phyloP scores from a whole-genome alignment of 1,140 invertebrate species.

The Ditylenchus dipsaci region DNA sequence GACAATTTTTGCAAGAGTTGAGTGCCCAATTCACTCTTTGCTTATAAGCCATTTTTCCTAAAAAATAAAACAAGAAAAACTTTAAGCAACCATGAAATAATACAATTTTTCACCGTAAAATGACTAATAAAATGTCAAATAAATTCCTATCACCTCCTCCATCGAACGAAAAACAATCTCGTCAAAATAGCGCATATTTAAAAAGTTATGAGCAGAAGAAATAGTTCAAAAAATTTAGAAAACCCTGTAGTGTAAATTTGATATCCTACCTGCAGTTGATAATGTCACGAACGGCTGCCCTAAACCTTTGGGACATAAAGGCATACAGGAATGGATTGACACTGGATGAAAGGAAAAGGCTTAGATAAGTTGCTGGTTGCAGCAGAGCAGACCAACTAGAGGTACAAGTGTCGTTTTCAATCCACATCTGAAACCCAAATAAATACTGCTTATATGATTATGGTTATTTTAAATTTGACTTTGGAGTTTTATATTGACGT shows the following conservation, averaged over 20 bases:
- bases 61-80: too few species aligned
- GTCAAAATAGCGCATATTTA: too few species aligned
- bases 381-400: conserved; percentile 35
- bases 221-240: too few species aligned
- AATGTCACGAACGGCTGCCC: conserved; percentile 43
- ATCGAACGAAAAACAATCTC: background rate
- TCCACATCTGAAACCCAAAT: background rate
- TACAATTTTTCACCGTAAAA: too few species aligned
- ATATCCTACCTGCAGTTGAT: conserved; percentile 39
- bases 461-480: too few species aligned
- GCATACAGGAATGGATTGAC: conserved; percentile 56
- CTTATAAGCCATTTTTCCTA: background rate
- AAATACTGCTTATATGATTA: too few species aligned
- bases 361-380: conserved; percentile 51
- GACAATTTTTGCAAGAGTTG: background rate
- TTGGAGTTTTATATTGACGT: too few species aligned
- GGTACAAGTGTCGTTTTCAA: conserved; percentile 32
- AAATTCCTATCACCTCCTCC: too few species aligned
- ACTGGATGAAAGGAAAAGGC: conserved; percentile 46
- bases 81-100: too few species aligned
- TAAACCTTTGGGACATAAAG: conserved; percentile 52
- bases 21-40: too few species aligned
- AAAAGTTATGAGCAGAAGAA: too few species aligned
- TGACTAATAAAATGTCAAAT: too few species aligned
- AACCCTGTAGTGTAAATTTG: conserved; percentile 14